These are phyloP conservation scores for Xyrauchen texanus DNA, from an alignment of 2,113 vertebrate genomes.

Conservation along the genomic window DNA sequence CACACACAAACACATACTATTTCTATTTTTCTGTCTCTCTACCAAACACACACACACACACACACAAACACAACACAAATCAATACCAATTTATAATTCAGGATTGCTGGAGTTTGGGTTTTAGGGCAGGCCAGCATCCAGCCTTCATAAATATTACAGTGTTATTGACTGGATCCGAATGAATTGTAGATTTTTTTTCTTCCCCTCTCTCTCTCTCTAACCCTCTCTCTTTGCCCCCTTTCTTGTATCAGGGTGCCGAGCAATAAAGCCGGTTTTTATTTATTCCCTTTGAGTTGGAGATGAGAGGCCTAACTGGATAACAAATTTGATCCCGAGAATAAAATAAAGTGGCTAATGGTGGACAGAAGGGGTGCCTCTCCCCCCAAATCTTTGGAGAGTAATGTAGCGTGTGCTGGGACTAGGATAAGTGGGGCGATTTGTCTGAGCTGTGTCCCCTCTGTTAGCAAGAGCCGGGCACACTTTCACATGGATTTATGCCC, in stretches of 20 bases:
- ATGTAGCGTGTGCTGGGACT: slow-evolving; percentile 18
- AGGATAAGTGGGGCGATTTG: slow-evolving; percentile 37
- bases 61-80: slow-evolving; percentile 73
- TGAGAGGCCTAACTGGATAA: slow-evolving; percentile 65
- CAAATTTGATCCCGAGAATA: slow-evolving; percentile 57
- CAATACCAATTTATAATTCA: slow-evolving; percentile 83
- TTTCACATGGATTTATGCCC: slow-evolving; percentile 32
- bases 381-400: slow-evolving; percentile 19
- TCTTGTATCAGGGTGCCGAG: slow-evolving; percentile 57
- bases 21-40: slow-evolving; percentile 20
- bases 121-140: slow-evolving; percentile 79
- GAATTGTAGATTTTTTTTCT: slow-evolving; percentile 76
- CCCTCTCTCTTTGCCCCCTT: slow-evolving; percentile 33
- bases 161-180: slow-evolving; percentile 81
- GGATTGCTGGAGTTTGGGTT: slow-evolving; percentile 80
- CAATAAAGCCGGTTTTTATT: slow-evolving; percentile 65
- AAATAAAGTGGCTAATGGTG: slow-evolving; percentile 54
- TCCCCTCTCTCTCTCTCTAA: slow-evolving; percentile 29
- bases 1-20: not conserved
- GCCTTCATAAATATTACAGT: slow-evolving; percentile 83
- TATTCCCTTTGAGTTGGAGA: slow-evolving; percentile 67
- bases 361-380: slow-evolving; percentile 1
- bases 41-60: slow-evolving; percentile 55
- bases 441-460: slow-evolving; percentile 18
- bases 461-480: slow-evolving; percentile 2